Conservation (phyloP, 2,888 invertebrate genomes). For the Corbicula japonica region DNA sequence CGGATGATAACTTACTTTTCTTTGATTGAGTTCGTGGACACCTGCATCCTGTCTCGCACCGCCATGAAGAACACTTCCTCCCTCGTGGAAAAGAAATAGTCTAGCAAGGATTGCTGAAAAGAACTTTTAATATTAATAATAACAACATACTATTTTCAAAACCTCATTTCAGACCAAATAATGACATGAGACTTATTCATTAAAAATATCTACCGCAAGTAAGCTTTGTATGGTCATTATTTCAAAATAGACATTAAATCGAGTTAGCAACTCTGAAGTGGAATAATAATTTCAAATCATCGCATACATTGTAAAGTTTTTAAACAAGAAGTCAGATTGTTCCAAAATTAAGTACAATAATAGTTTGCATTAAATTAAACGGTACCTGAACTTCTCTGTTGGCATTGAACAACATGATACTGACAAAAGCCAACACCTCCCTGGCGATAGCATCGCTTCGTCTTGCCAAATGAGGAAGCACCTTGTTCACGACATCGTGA, state of each 20-base stretch:
- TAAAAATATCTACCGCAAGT: too few species aligned
- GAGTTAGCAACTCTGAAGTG: too few species aligned
- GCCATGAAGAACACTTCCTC: constrained; percentile 87
- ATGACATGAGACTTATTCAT: too few species aligned
- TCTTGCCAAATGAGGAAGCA: constrained; percentile 84
- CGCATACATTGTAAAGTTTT: too few species aligned
- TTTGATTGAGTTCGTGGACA: constrained; percentile 86
- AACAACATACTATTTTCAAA: too few species aligned
- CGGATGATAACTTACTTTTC: constrained; percentile 81
- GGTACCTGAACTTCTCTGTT: constrained; percentile 85
- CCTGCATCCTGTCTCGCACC: constrained; percentile 85
- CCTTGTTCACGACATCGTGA: constrained; percentile 82
- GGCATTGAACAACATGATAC: constrained; percentile 85
- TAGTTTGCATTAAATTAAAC: neutral
- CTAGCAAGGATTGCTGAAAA: constrained; percentile 82
- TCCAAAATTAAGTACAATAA: too few species aligned
- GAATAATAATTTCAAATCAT: too few species aligned
- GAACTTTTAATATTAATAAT: too few species aligned
- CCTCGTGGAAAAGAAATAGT: constrained; percentile 85
- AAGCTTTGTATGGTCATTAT: too few species aligned
- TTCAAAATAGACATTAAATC: too few species aligned
- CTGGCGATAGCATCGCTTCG: constrained; percentile 83
- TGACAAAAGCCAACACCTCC: constrained; percentile 84
- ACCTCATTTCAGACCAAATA: too few species aligned
- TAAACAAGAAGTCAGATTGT: too few species aligned